Evolutionary conservation across 1,140 invertebrate species (phyloP).

Genomic region (Varroa destructor): DNA sequence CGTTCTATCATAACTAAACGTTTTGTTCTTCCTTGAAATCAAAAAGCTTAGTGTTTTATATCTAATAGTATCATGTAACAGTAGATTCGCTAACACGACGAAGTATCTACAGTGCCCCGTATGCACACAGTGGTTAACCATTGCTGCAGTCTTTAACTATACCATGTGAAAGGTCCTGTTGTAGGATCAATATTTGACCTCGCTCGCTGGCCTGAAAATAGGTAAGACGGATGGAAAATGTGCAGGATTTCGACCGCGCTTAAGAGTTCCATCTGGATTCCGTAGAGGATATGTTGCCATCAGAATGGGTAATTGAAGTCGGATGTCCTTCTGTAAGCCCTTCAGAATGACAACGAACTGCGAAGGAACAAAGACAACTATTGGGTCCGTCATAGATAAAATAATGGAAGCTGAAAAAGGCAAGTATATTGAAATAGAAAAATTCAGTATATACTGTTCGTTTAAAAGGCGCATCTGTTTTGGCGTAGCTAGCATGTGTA

Average conservation of each 20-base stretch:
- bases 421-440: neutral
- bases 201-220: slow-evolving; percentile 57
- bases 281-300: slow-evolving; percentile 81
- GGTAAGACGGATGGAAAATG: slow-evolving; percentile 81
- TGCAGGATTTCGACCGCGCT: slow-evolving; percentile 53
- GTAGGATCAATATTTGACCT: slow-evolving; percentile 6
- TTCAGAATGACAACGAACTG: slow-evolving; percentile 81
- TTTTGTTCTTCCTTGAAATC: too few relatives aligned
- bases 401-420: slow-evolving; percentile 11
- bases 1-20: too few relatives aligned
- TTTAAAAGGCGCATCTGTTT: too few relatives aligned
- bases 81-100: too few relatives aligned
- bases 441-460: too few relatives aligned
- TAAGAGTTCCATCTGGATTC: slow-evolving; percentile 41
- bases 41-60: too few relatives aligned
- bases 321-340: slow-evolving; percentile 77
- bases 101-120: too few relatives aligned
- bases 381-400: neutral
- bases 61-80: too few relatives aligned
- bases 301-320: slow-evolving; percentile 77
- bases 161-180: too few relatives aligned
- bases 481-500: too few relatives aligned
- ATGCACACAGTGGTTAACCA: too few relatives aligned
- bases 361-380: slow-evolving; percentile 38
- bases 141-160: too few relatives aligned